These are phyloP conservation scores for Onychostruthus taczanowskii DNA, from an alignment of 2,113 vertebrate genomes.

Conservation along the genomic window DNA sequence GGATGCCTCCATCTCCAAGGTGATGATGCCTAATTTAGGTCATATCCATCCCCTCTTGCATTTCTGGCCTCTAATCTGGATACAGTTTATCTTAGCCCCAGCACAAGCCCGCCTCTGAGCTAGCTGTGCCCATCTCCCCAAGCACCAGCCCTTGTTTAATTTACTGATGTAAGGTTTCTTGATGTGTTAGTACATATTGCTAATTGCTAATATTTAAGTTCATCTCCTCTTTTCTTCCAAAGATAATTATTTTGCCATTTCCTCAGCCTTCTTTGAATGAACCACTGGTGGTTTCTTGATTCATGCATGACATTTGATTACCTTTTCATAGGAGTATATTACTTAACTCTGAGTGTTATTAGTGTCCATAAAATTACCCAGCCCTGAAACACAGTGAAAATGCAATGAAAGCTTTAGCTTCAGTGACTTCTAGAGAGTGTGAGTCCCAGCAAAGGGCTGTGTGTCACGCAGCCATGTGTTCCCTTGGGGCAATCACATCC, in stretches of 20 bases:
- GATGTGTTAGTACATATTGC: background rate
- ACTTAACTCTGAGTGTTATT: conserved; percentile 29
- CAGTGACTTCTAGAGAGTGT: background rate
- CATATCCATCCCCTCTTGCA: background rate
- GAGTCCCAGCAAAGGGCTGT: background rate
- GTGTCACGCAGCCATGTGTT: background rate
- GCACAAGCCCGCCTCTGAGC: background rate
- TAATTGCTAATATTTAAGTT: background rate
- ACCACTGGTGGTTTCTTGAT: background rate
- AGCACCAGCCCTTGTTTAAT: background rate
- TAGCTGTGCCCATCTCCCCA: background rate
- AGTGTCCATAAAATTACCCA: conserved; percentile 22
- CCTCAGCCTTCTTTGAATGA: background rate
- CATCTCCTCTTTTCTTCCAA: background rate
- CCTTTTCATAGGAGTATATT: background rate
- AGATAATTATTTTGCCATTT: background rate
- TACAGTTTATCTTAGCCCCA: too few relatives aligned
- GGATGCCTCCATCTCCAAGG: background rate
- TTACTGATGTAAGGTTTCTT: background rate
- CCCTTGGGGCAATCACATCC: background rate
- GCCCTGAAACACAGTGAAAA: conserved; percentile 12
- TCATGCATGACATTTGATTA: conserved; percentile 39
- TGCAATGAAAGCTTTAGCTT: background rate
- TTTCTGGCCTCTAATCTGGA: background rate
- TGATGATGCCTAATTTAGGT: background rate